These are phyloP conservation scores for Chrysemys picta DNA, from an alignment of 2,113 vertebrate species.

Conservation along the genomic window DNA sequence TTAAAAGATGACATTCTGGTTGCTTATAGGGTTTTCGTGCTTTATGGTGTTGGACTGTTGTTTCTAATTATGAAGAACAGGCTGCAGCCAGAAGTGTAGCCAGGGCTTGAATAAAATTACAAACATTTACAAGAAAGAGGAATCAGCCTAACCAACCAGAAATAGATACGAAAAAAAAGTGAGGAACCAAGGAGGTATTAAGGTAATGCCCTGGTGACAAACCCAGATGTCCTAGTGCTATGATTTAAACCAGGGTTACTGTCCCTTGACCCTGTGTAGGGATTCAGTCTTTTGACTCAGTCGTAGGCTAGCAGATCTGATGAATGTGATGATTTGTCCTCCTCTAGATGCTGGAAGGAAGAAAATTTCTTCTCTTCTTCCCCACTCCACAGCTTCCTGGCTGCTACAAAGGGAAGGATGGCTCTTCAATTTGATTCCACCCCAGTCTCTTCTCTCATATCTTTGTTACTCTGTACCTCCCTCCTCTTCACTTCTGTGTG, in stretches of 20 bases:
- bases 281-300: neutral
- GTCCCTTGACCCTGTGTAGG: neutral
- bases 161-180: neutral
- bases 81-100: neutral
- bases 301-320: neutral
- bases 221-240: neutral
- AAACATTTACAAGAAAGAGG: neutral
- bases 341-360: neutral
- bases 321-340: neutral
- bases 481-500: constrained; percentile 8
- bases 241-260: neutral
- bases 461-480: neutral
- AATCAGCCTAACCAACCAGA: neutral
- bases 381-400: neutral
- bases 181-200: neutral
- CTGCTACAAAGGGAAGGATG: neutral
- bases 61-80: neutral
- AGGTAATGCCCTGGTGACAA: neutral
- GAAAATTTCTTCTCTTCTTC: neutral
- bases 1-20: neutral
- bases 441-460: neutral
- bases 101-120: constrained; percentile 5
- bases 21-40: neutral
- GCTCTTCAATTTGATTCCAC: neutral
- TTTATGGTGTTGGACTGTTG: neutral